Evolutionary conservation across 2,797 vertebrate species (phyloP), one percentile per base, ranked within the genome.

Genomic region (Acanthopagrus latus): DNA sequence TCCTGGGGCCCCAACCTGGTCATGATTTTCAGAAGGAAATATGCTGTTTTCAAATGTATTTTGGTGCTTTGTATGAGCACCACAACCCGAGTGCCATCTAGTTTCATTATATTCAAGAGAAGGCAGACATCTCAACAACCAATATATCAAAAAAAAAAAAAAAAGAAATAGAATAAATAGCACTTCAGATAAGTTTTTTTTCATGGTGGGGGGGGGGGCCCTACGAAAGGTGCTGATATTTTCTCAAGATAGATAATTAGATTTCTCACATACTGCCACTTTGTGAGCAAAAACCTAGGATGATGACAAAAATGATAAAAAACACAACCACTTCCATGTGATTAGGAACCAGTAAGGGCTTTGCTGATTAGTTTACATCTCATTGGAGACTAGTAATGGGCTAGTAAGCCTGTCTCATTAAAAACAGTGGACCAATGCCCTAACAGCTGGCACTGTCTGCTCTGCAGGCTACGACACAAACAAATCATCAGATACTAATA

Each of bases 391-490:
- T 75, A 84, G 83, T 90, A 89, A 92, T 91, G 86, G 88, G 69
- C 86, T 86, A 82, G 86, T 87, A 87, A 89, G 82, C 78, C 78
- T 57, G 80, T 83, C 90, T 91, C 87, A 91, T 91, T 93, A 91
- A 91, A 91, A 92, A 85, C 74, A 76, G 87, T 71, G 85, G 83
- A 84, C 87, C 88, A 80, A 68, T 78, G 84, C 87, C 91, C 85
- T 90, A 89, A 82, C 86, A 92, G 82, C 89, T 86, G 83, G 85
- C 63, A 63, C 72, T 33, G 70, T 81, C 77, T 76, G 21, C 74
- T 71, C 52, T 64, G 76, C 54, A 63, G 71, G 74, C 76, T 55
- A 57, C 11, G 54, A 73, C 78, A 78, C 81, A 86, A 88, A 86
- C 81, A 88, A 81, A 91, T 85, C 76, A 90, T 88, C 81, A 88